Evolutionary conservation across 1,140 invertebrate species (phyloP), one percentile per base, ranked within the genome.

Genomic region (Calycopis cecrops): DNA sequence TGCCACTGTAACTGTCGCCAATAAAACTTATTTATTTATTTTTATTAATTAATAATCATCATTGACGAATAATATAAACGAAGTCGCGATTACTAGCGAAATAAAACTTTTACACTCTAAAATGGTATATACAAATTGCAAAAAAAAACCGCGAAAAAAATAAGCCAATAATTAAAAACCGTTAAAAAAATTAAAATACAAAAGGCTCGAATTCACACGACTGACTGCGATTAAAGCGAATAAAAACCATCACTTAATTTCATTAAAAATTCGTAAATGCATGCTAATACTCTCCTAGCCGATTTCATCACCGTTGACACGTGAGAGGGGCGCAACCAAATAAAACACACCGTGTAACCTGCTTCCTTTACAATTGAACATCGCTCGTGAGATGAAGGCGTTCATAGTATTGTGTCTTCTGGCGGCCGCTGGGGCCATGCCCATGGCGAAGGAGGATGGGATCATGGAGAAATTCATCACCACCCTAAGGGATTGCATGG

Each of bases 321-420:
- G 58, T 10, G 48, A 66, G 64, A 70, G 68, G 76, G 77, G 83
- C 71, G 72, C 55, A 47, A 48, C 62, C 67, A 71, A 77, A 85
- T 86, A 86, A 77, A 86, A 86, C 79, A 72, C 60, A 55, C 69
- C 35, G 63, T 51, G 49, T 59, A 69, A 60, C 72, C 62, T 34
- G 59, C 57, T 60, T 54, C 66, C 63, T 71, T 69, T 77, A 81
- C 82, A 84, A 85, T 82, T 81, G 76, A 68, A 68, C 65, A 60
- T 74, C 61, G 57, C 63, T 62, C 54, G 54, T 73, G 70, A 52
- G 73, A 86, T 86, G 83, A 85, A 75, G 62, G 71, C 65, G 44
- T 65, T 67, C 59, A 62, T 76, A 47, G 55, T 83, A 21, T 37
- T 86, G 37, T 74, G 68, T 63, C 17, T 73, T 9, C 57, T 77